These are phyloP conservation scores for Stegodyphus dumicola DNA, from an alignment of 1,140 invertebrate genomes.

Conservation along the genomic window DNA sequence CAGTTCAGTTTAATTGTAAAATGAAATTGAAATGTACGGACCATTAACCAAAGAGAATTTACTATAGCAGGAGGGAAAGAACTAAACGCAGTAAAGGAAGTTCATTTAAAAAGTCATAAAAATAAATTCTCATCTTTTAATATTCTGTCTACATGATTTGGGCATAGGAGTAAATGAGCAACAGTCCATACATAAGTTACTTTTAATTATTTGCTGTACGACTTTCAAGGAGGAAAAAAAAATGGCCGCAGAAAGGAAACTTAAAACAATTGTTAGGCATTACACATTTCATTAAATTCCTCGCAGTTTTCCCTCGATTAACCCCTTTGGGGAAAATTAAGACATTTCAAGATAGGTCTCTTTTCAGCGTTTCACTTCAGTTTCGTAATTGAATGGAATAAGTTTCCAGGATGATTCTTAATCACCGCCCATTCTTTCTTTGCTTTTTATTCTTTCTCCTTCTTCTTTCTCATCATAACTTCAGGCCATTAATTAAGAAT, in stretches of 20 bases:
- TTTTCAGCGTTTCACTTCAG: not conserved
- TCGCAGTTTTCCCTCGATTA: conserved; percentile 47
- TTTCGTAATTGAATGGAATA: not conserved
- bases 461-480: not conserved
- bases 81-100: conserved; percentile 10
- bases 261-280: not conserved
- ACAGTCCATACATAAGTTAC: not conserved
- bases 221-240: conserved; percentile 3
- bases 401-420: not conserved
- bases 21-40: too few species aligned
- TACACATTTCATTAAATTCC: conserved; percentile 49
- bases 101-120: conserved; percentile 49
- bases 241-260: not conserved
- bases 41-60: too few species aligned
- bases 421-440: conserved; percentile 13
- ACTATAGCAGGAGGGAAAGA: too few species aligned
- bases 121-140: conserved; percentile 36
- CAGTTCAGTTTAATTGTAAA: too few species aligned
- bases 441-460: conserved; percentile 2
- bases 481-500: too few species aligned
- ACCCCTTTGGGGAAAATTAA: conserved; percentile 47
- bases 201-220: not conserved
- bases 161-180: not conserved
- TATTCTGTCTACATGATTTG: not conserved
- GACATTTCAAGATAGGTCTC: conserved; percentile 37